phyloP scores from a whole-genome alignment of 2,113 vertebrate species.

The Crotophaga sulcirostris region DNA sequence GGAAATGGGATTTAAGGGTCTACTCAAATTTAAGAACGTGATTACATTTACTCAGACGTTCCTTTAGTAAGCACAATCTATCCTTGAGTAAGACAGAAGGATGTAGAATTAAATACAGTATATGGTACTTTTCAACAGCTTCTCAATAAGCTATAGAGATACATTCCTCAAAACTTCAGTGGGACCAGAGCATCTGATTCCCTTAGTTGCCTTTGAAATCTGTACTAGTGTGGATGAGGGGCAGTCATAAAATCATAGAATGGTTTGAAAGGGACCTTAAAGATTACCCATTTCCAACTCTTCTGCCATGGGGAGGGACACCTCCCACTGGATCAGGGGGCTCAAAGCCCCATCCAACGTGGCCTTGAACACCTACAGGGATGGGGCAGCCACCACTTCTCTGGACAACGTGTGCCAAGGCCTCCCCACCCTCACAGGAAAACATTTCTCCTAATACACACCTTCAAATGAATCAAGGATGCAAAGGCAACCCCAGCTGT shows the following conservation, averaged over 20 bases:
- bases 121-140: background rate
- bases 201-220: background rate
- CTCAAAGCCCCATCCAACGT: too few relatives aligned
- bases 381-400: too few relatives aligned
- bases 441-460: background rate
- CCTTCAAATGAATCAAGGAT: background rate
- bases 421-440: too few relatives aligned
- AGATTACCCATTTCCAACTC: too few relatives aligned
- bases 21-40: background rate
- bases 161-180: background rate
- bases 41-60: background rate
- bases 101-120: background rate
- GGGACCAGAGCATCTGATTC: background rate
- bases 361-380: too few relatives aligned
- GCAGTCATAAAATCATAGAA: too few relatives aligned
- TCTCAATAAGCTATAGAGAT: background rate
- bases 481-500: background rate
- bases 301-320: too few relatives aligned
- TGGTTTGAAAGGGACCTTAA: too few relatives aligned
- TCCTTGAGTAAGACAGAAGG: background rate
- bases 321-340: too few relatives aligned
- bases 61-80: background rate
- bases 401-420: too few relatives aligned
- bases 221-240: background rate
- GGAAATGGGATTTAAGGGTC: slow-evolving; percentile 5